Evolutionary conservation across 2,888 invertebrate genomes (phyloP).

Genomic region (Pantelozetes paolii): DNA sequence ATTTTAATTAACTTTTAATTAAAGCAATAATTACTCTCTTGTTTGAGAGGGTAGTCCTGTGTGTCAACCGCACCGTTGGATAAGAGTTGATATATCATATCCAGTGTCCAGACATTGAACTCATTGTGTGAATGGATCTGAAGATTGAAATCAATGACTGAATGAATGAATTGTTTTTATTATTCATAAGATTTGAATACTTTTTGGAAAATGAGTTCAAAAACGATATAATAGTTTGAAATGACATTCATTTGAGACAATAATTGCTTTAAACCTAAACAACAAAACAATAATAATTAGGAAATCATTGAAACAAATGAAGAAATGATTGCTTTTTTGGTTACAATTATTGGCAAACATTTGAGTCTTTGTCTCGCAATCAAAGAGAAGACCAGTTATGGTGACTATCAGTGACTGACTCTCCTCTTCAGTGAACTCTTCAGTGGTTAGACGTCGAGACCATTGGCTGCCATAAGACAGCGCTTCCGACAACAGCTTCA

Average conservation of each 20-base stretch:
- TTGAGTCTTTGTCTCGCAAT: background rate
- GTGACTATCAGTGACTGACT: background rate
- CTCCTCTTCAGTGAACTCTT: background rate
- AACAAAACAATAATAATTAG: background rate
- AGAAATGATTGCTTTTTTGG: background rate
- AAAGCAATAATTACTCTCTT: background rate
- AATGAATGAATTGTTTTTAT: background rate
- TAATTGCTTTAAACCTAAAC: background rate
- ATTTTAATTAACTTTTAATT: background rate
- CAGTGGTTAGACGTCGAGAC: no score
- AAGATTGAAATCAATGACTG: background rate
- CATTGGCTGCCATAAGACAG: no score
- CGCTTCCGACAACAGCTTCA: no score
- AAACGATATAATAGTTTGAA: background rate
- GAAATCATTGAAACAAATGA: background rate
- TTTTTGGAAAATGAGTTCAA: background rate
- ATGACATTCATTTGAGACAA: background rate
- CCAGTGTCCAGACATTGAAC: background rate
- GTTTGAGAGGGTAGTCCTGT: background rate
- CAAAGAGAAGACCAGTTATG: background rate
- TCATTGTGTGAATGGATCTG: background rate
- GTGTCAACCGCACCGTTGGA: background rate
- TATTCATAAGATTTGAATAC: background rate
- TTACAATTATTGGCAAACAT: slow-evolving; percentile 5
- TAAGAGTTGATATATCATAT: background rate